These are phyloP conservation scores for Nycticebus coucang DNA, from an alignment of 2,113 vertebrate species.

Conservation along the genomic window DNA sequence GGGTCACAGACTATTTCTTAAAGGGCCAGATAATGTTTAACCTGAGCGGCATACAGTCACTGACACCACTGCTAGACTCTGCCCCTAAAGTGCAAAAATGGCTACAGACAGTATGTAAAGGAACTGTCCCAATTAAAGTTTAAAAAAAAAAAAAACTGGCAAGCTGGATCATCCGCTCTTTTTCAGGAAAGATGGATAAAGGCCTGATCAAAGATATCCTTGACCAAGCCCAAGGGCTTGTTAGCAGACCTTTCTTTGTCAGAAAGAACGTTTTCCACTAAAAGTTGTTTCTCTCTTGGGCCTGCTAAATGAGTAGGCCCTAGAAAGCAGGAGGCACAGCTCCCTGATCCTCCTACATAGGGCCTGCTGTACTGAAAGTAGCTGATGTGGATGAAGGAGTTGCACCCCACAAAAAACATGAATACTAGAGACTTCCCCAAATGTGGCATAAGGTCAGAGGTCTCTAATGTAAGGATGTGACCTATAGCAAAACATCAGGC, in stretches of 20 bases:
- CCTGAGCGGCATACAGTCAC: too few species aligned
- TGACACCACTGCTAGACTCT: background rate
- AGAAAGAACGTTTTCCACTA: background rate
- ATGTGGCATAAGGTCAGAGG: accelerated
- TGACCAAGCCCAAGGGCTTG: background rate
- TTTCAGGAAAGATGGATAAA: background rate
- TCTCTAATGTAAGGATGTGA: background rate
- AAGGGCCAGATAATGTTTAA: background rate
- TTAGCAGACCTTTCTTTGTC: background rate
- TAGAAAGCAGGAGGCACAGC: too few species aligned
- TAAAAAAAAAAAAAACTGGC: background rate
- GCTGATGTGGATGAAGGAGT: background rate
- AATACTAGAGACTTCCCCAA: background rate
- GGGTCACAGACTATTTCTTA: background rate
- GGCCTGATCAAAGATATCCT: background rate
- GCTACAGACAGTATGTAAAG: background rate
- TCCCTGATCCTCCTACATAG: too few species aligned
- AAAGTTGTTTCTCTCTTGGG: background rate
- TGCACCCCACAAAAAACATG: accelerated
- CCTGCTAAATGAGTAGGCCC: background rate
- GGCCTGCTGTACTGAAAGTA: background rate
- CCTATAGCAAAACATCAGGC: accelerated
- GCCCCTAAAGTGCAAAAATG: background rate
- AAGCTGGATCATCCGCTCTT: background rate
- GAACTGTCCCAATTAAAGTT: background rate